Percentiles rank a stretch among this genome's conserved stretches.
phyloP scores from a whole-genome alignment of 1,140 invertebrate species.

The Luehdorfia chinensis region DNA sequence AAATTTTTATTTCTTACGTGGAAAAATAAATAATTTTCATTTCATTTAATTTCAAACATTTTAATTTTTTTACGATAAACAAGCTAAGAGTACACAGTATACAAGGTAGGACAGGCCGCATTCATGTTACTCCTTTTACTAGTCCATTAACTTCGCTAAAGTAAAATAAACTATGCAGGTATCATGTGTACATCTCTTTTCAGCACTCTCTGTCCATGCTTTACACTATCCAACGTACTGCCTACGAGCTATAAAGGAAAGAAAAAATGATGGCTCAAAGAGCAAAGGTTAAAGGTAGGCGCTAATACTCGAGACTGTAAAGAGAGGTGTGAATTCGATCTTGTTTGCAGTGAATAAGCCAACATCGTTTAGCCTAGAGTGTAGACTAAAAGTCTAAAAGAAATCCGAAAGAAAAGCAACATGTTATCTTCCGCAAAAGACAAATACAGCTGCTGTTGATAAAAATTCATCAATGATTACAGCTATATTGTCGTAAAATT shows the following conservation, averaged over 20 bases:
- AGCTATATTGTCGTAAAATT: no score
- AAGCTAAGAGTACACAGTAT: no score
- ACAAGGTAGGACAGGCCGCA: slow-evolving; percentile 46
- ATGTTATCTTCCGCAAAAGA: no score
- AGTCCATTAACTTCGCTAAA: slow-evolving; percentile 66
- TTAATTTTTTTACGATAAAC: no score
- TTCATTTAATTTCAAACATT: no score
- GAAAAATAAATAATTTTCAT: no score
- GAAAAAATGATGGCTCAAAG: slow-evolving; percentile 45
- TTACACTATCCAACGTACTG: slow-evolving; percentile 13
- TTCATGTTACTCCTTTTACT: slow-evolving; percentile 43
- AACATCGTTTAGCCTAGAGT: not conserved
- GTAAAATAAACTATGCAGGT: slow-evolving; percentile 68
- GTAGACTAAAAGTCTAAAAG: not conserved
- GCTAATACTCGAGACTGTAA: slow-evolving; percentile 35
- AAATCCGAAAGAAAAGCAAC: no score
- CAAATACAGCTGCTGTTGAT: no score
- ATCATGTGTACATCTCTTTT: slow-evolving; percentile 70
- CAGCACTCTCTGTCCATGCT: slow-evolving; percentile 21
- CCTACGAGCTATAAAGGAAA: slow-evolving; percentile 13
- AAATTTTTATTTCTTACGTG: no score
- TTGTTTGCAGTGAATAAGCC: slow-evolving; percentile 10
- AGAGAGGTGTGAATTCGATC: slow-evolving; percentile 42
- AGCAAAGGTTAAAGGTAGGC: slow-evolving; percentile 26
- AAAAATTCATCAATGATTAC: no score